A percentile compares a stretch with the other conserved stretches of the same genome.
These are phyloP conservation scores for Fratercula arctica DNA, from an alignment of 2,797 vertebrate genomes.

Conservation along the genomic window DNA sequence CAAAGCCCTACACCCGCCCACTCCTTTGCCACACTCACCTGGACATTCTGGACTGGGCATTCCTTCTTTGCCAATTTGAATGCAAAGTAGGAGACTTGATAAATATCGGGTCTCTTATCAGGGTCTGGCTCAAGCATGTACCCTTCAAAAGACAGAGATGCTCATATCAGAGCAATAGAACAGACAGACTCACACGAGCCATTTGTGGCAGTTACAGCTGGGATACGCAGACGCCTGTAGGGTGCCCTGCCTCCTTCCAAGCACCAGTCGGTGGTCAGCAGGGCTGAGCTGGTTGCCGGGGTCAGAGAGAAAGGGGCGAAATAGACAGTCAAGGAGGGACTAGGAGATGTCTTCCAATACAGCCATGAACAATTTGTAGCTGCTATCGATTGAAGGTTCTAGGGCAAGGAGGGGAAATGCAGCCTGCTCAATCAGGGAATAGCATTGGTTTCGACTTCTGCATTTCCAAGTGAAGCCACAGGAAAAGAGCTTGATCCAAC, in stretches of 20 bases:
- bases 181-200: background rate
- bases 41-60: slow-evolving; percentile 88
- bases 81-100: slow-evolving; percentile 95
- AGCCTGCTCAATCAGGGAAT: background rate
- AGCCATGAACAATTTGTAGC: background rate
- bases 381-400: rapidly evolving
- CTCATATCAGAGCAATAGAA: background rate
- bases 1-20: background rate
- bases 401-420: background rate
- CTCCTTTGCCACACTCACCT: slow-evolving; percentile 80
- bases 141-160: slow-evolving; percentile 75
- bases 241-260: background rate
- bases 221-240: too few species aligned
- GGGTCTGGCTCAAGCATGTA: slow-evolving; percentile 98
- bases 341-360: background rate
- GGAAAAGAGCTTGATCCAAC: background rate
- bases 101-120: slow-evolving; percentile 94
- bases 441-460: background rate
- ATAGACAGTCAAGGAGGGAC: background rate
- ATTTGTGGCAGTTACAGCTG: background rate
- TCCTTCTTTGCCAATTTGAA: slow-evolving; percentile 92
- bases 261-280: rapidly evolving
- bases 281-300: background rate
- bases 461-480: background rate
- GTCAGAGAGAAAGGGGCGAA: background rate